Conservation (phyloP, 1,140 invertebrate genomes). For the Tetramorium parvispinum region DNA sequence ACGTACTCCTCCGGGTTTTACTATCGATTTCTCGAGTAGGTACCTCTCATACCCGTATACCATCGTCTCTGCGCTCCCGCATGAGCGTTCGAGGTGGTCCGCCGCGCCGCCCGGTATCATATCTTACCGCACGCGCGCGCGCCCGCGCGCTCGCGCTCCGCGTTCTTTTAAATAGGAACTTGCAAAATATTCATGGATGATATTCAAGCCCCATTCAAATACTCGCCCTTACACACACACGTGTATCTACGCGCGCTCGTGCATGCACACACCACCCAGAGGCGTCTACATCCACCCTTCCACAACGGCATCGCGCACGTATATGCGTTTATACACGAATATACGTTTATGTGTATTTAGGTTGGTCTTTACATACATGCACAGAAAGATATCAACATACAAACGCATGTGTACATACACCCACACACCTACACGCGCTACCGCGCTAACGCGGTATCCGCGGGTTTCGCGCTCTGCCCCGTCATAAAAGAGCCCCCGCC, state of each 20-base stretch:
- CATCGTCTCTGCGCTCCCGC: constrained; percentile 50
- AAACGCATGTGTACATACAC: background rate
- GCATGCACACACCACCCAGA: background rate
- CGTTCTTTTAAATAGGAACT: constrained; percentile 78
- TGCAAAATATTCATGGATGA: constrained; percentile 82
- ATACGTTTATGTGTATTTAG: constrained; percentile 55
- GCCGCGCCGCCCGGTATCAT: constrained; percentile 65
- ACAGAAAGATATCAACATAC: background rate
- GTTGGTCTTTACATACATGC: constrained; percentile 62
- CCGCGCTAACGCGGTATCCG: constrained; percentile 73
- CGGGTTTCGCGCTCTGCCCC: constrained; percentile 78
- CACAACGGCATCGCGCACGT: constrained; percentile 32
- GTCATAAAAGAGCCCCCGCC: constrained; percentile 80
- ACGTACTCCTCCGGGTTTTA: constrained; percentile 49
- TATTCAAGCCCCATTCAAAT: constrained; percentile 79
- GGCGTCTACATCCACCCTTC: constrained; percentile 19
- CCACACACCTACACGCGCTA: background rate
- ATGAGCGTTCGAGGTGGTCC: constrained; percentile 55
- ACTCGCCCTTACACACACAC: constrained; percentile 51
- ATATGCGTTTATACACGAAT: background rate
- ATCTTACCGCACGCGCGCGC: constrained; percentile 63
- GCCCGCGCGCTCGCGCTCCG: constrained; percentile 6
- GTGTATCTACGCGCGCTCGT: constrained; percentile 22
- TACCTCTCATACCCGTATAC: constrained; percentile 24
- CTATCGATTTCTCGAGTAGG: constrained; percentile 64